Base-by-base conservation (phyloP, 2,888 invertebrate genomes). In the Epistrophella euchroma region DNA sequence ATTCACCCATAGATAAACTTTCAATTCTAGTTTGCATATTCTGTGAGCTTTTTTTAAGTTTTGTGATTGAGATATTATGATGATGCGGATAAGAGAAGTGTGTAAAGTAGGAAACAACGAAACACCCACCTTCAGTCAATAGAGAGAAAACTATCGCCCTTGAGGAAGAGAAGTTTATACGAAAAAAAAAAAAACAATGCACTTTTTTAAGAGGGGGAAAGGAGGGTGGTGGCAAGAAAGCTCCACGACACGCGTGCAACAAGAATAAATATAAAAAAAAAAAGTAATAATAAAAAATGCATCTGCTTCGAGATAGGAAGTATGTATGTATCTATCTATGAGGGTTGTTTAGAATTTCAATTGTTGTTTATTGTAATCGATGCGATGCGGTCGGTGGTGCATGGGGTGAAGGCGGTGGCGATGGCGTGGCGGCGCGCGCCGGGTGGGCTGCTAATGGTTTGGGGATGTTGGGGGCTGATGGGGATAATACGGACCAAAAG, bases 211-310 rank as follows among this genome's bases (percentile, higher is more conserved):
- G 10, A 10, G 70, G 35, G 64, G 71, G 17, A 50, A 71, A 64
- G 25, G 64, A 62, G 68, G 64, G 22, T 70, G 28, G 45, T 15
- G 25, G 15, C 71, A 32, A 5, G 6, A 79, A 84, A 80, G 85
- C 85, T 85, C 35, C 52, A n/a, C 66, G 40, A 73, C 80, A 85
- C 80, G 85, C 85, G 80, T 85, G 80, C 75, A 77, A 50, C 68
- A 64, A 80, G 55, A 76, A 62, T 77, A 47, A 56, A 43, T 19
- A 35, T 7, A 45, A 25, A 68, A 62, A 66, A 56, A 62, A 64
- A 37, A 6, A 55, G 25, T 35, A 40, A 40, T 40, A 40, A 40
- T 43, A 45, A 62, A 40, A 72, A 56, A 56, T 58, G 66, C 74
- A 84, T 84, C 71, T 64, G 52, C 50, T 75, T 32, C 35, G 2